Percentiles rank a stretch among this genome's conserved stretches.
phyloP scores from a whole-genome alignment of 1,140 invertebrate species.

The Drosophila erecta region DNA sequence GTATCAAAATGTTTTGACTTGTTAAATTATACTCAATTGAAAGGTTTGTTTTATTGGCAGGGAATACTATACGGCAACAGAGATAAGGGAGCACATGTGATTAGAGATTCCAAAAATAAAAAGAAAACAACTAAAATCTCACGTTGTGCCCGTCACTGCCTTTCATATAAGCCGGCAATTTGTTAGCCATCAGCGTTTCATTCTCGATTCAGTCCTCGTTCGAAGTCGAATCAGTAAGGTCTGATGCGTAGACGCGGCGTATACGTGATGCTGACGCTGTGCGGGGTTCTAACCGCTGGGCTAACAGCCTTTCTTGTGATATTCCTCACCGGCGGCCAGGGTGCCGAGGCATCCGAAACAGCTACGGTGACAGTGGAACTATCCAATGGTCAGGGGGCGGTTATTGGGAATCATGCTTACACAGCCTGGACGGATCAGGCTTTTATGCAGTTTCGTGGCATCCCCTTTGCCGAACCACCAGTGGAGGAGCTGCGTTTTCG shows the following conservation, averaged over 20 bases:
- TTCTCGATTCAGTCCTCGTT: constrained; percentile 3
- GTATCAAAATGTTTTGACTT: constrained; percentile 1
- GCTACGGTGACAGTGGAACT: constrained; percentile 43
- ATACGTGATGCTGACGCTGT: constrained; percentile 65
- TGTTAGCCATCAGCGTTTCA: constrained; percentile 4
- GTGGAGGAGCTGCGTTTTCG: constrained; percentile 65
- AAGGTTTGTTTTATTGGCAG: constrained; percentile 20
- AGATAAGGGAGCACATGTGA: constrained; percentile 15
- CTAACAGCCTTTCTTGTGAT: constrained; percentile 46
- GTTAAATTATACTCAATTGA: constrained; percentile 6
- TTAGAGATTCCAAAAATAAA: not conserved
- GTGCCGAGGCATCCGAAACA: constrained; percentile 9
- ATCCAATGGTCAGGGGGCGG: constrained; percentile 84
- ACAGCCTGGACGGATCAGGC: constrained; percentile 71
- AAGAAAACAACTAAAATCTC: not conserved
- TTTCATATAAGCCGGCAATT: not conserved
- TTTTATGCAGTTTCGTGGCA: constrained; percentile 78
- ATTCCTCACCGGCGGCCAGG: constrained; percentile 12
- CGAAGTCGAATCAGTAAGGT: constrained; percentile 39
- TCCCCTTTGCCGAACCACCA: constrained; percentile 80
- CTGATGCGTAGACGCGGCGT: constrained; percentile 59
- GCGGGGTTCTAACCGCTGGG: constrained; percentile 39
- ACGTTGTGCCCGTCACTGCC: constrained; percentile 8
- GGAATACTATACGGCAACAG: not conserved
- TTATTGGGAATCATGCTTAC: constrained; percentile 79